Evolutionary conservation across 2,113 vertebrate genomes (phyloP).

Genomic region (Gymnarchus niloticus): DNA sequence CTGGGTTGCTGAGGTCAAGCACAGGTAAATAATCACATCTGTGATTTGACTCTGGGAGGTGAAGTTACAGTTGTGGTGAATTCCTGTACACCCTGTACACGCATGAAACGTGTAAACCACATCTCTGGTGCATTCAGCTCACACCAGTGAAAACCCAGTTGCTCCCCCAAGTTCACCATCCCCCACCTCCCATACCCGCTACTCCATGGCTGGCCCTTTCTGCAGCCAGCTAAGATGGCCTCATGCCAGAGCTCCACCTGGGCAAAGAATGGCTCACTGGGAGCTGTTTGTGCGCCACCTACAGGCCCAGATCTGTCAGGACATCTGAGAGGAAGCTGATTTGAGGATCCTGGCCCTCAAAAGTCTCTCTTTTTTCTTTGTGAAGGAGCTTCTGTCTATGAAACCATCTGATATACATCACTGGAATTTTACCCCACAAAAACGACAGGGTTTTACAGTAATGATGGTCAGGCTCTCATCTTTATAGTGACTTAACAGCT

Average conservation of each 20-base stretch:
- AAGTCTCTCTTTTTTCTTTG: not conserved
- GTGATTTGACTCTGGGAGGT: not conserved
- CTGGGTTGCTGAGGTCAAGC: no score
- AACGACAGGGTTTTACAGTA: not conserved
- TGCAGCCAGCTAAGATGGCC: not conserved
- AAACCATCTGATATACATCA: conserved; percentile 21
- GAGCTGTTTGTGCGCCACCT: conserved; percentile 17
- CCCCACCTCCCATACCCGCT: not conserved
- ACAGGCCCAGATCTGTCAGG: conserved; percentile 13
- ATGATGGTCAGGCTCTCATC: not conserved
- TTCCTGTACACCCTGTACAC: not conserved
- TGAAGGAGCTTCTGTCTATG: not conserved
- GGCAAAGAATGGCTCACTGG: not conserved
- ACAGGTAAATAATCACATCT: no score
- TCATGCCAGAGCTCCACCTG: not conserved
- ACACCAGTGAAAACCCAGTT: not conserved
- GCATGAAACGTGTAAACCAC: not conserved
- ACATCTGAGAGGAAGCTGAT: not conserved
- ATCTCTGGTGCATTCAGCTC: not conserved
- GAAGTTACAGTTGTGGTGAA: not conserved
- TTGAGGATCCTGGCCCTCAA: not conserved
- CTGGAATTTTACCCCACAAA: conserved; percentile 47
- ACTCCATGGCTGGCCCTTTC: not conserved
- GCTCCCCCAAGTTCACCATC: not conserved
- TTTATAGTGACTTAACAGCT: conserved; percentile 44